Percentiles rank a stretch among this genome's conserved stretches.
Conservation (phyloP, 2,888 invertebrate species). For the Zhuqinia jingwanae region DNA sequence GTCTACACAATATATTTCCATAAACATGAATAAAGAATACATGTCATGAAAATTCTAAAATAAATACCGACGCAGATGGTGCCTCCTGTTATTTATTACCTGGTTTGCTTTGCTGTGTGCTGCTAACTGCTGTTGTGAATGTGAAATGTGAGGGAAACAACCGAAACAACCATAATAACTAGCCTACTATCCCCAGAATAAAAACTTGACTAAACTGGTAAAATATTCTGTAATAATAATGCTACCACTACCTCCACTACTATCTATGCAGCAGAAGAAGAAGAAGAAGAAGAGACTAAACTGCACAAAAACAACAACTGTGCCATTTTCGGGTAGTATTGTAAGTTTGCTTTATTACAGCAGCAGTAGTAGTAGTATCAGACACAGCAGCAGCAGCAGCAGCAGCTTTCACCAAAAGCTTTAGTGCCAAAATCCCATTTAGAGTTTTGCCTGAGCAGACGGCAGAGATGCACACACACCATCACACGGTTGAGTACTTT, state of each 20-base stretch:
- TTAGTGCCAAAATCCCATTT: neutral
- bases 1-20: constrained; percentile 52
- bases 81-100: constrained; percentile 71
- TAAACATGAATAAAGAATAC: constrained; percentile 72
- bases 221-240: constrained; percentile 1
- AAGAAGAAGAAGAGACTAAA: too few relatives aligned
- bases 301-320: too few relatives aligned
- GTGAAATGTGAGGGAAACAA: too few relatives aligned
- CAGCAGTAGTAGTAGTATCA: too few relatives aligned
- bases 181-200: too few relatives aligned
- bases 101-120: constrained; percentile 29
- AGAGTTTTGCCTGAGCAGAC: neutral
- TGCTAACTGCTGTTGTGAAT: neutral
- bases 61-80: constrained; percentile 66
- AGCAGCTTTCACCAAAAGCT: neutral
- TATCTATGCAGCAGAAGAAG: too few relatives aligned
- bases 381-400: too few relatives aligned
- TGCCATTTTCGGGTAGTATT: neutral
- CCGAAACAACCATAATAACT: too few relatives aligned
- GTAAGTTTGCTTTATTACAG: too few relatives aligned
- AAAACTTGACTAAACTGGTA: too few relatives aligned
- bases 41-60: constrained; percentile 68
- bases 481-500: neutral
- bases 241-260: neutral
- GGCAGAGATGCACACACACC: neutral